Percentiles rank a stretch among this genome's conserved stretches.
Conservation (phyloP, 2,888 invertebrate species). For the Scaptomyza reducta region DNA sequence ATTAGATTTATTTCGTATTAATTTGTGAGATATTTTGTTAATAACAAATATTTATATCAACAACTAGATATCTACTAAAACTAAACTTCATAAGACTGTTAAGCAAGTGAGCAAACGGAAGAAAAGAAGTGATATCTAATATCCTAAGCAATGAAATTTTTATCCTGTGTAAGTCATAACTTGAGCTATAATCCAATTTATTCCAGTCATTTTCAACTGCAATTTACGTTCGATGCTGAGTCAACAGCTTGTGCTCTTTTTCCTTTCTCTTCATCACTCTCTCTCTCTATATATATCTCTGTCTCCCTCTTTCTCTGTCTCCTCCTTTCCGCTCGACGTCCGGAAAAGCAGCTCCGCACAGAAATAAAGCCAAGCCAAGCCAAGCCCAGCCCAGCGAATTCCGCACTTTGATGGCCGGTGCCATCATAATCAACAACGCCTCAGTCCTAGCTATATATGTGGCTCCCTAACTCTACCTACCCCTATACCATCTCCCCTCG, state of each 20-base stretch:
- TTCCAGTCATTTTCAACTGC: constrained; percentile 35
- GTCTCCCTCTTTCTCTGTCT: neutral
- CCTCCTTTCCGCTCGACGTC: neutral
- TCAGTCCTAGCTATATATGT: constrained; percentile 25
- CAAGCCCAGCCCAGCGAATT: constrained; percentile 39
- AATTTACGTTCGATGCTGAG: constrained; percentile 32
- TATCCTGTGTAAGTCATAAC: constrained; percentile 12
- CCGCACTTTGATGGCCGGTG: constrained; percentile 67
- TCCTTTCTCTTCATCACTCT: neutral
- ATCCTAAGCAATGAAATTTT: neutral
- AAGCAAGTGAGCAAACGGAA: neutral
- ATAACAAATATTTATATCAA: neutral
- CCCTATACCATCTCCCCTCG: neutral
- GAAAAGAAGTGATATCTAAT: neutral
- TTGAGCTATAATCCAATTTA: constrained; percentile 46
- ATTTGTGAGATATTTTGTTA: too few relatives aligned
- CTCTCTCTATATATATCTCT: neutral
- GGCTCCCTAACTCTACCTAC: constrained; percentile 3
- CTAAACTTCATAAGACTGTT: neutral
- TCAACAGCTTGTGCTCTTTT: constrained; percentile 14
- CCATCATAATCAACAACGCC: constrained; percentile 75
- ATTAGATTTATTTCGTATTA: too few relatives aligned
- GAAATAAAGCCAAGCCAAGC: constrained; percentile 24
- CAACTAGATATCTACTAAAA: neutral
- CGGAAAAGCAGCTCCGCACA: constrained; percentile 15